Evolutionary conservation across 2,113 vertebrate species (phyloP), one percentile per base, ranked within the genome.

Genomic region (Asarcornis scutulata): DNA sequence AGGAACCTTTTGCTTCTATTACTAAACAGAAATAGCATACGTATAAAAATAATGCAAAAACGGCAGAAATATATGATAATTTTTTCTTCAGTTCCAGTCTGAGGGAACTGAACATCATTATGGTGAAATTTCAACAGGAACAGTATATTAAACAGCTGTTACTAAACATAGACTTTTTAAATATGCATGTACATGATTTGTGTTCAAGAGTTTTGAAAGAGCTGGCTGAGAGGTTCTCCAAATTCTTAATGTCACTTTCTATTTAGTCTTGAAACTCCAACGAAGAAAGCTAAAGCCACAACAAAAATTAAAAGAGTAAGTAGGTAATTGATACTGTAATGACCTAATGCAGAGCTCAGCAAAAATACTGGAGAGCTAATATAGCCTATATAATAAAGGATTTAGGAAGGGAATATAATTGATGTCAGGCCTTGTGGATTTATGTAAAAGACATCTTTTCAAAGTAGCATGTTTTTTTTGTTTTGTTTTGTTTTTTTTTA

Each of bases 91-190:
- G 36, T 74, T 89, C 40, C 55, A 90, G 40, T 71, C 64, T 59
- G n/a, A 74, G 56, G 59, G 27, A 94, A 71, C 66, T 40, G 76
- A 92, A 83, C n/a, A 86, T 83, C 25, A 59, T 82, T 94, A 86
- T 75, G 42, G 34, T 75, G 56, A 86, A 83, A 91, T 91, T 95
- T 79, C 92, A 90, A 32, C 53, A 83, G 59, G 71, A 80, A 84
- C 29, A 64, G 81, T 89, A 72, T 91, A 92, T 84, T 92, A 95
- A 89, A 89, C 83, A 94, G 81, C 69, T 91, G 83, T 68, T 95
- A 31, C 86, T 93, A 95, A 96, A 84, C 86, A 84, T 34, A 92
- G 91, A 38, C 31, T 67, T 93, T 73, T 93, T 0, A 89, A 94
- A 91, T 93, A 93, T 81, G 72, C 63, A 95, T 86, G 62, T 0